Evolutionary conservation across 2,797 vertebrate genomes (phyloP), one percentile per base, ranked within the genome.

Genomic region (Thamnophis elegans): DNA sequence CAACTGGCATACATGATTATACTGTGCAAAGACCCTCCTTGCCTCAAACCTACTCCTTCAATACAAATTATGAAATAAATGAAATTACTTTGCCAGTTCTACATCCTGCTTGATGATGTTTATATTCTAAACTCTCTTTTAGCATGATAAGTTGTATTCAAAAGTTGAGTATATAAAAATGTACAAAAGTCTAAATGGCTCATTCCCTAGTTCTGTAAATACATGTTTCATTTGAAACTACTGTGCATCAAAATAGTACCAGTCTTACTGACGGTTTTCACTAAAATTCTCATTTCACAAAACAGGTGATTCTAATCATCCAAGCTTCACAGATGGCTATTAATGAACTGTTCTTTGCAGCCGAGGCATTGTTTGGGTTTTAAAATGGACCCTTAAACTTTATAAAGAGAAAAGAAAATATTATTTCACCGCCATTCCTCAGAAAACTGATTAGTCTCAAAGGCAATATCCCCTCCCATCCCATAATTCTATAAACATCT

Each of bases 41-140:
- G 8, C 32, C 7, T 22, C 7, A 78, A 36, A 36, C 68, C 18
- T 78, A 78, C 18, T 36, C 73, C 18, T 42, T 42, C 20, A 78
- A 42, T 78, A 20, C 18, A 78, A 42, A 78, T 78, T 78, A 42
- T 10, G 32, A 78, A 78, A 78, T 18, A 73, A 73, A 73, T 73
- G 16, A 36, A 36, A 36, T 18, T 20, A 0, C 3, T 3, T 47
- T 9, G 86, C 89, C 65, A 0, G 0, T 92, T 56, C 3, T 1
- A 62, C 51, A 5, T 55, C 93, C 87, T 90, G 16, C 87, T 94
- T 94, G 60, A 14, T 51, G n/a, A 3, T n/a, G 55, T 0, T 85
- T 55, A 36, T 92, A 18, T 20, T 94, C 94, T n/a, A 93, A 94
- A 51, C 16, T 47, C 12, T 16, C 89, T 16, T 12, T 93, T 4